A percentile compares a stretch with the other conserved stretches of the same genome.
Evolutionary conservation across 2,888 invertebrate genomes (phyloP).

Genomic region (Trichogramma evanescens): DNA sequence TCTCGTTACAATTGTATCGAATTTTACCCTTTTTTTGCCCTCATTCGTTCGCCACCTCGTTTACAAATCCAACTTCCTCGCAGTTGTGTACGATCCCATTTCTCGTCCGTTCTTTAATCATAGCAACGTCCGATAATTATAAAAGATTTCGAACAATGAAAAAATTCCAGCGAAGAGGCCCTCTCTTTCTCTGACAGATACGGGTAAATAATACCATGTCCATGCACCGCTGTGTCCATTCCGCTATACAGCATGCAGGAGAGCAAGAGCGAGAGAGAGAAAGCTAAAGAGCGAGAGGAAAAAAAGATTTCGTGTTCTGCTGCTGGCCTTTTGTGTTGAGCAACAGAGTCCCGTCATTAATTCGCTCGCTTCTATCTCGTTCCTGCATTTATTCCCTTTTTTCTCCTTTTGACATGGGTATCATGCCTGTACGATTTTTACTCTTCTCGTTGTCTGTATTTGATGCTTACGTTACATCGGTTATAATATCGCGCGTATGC

Average conservation of each 20-base stretch:
- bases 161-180: slow-evolving; percentile 25
- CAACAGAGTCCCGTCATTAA: slow-evolving; percentile 20
- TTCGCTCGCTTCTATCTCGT: slow-evolving; percentile 7
- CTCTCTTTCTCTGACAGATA: slow-evolving; percentile 14
- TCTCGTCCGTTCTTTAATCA: slow-evolving; percentile 13
- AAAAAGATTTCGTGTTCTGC: slow-evolving; percentile 12
- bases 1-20: too few species aligned
- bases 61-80: slow-evolving; percentile 3
- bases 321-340: slow-evolving; percentile 8
- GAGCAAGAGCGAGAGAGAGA: neutral
- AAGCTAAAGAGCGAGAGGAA: slow-evolving; percentile 9
- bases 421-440: neutral
- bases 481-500: neutral
- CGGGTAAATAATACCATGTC: slow-evolving; percentile 33
- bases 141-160: slow-evolving; percentile 40
- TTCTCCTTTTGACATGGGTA: neutral
- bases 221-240: slow-evolving; percentile 24
- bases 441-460: neutral
- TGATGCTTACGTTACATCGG: neutral
- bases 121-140: slow-evolving; percentile 32
- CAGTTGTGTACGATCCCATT: neutral
- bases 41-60: neutral
- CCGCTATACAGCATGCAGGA: neutral
- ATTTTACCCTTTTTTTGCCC: slow-evolving; percentile 19
- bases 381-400: slow-evolving; percentile 11